A percentile compares a stretch with the other conserved stretches of the same genome.
Evolutionary conservation across 2,888 invertebrate genomes (phyloP).

Genomic region (Torymus texanus): DNA sequence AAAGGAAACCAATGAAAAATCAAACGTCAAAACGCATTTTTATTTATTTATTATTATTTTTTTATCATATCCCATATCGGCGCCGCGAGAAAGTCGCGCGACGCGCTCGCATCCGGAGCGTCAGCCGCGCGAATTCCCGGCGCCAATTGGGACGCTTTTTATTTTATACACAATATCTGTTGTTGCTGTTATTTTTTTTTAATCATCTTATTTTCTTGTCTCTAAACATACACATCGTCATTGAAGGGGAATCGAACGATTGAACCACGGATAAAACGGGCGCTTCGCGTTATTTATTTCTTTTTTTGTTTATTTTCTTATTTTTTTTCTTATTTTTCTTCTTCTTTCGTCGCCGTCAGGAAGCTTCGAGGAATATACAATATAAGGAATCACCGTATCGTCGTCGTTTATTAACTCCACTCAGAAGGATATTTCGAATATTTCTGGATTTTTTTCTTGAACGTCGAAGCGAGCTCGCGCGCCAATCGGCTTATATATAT

Average conservation of each 20-base stretch:
- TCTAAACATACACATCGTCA: conserved; percentile 55
- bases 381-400: conserved; percentile 20
- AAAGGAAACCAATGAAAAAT: neutral
- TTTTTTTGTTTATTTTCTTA: neutral
- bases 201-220: conserved; percentile 35
- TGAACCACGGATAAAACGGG: conserved; percentile 49
- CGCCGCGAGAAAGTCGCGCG: too few relatives aligned
- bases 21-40: conserved; percentile 44
- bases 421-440: conserved; percentile 40
- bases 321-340: conserved; percentile 5
- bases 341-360: conserved; percentile 23
- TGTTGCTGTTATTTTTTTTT: conserved; percentile 23
- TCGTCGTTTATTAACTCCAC: conserved; percentile 19
- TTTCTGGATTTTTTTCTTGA: conserved; percentile 24
- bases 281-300: conserved; percentile 9
- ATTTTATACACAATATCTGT: conserved; percentile 30
- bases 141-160: neutral
- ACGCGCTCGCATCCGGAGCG: conserved; percentile 3
- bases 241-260: conserved; percentile 55
- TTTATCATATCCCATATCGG: too few relatives aligned
- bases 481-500: conserved; percentile 17
- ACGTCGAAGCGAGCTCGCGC: conserved; percentile 17
- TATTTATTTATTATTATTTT: conserved; percentile 31
- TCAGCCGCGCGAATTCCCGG: neutral
- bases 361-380: conserved; percentile 43